A percentile compares a stretch with the other conserved stretches of the same genome.
Conservation (phyloP, 1,140 invertebrate species). For the Drosophila sproati region DNA sequence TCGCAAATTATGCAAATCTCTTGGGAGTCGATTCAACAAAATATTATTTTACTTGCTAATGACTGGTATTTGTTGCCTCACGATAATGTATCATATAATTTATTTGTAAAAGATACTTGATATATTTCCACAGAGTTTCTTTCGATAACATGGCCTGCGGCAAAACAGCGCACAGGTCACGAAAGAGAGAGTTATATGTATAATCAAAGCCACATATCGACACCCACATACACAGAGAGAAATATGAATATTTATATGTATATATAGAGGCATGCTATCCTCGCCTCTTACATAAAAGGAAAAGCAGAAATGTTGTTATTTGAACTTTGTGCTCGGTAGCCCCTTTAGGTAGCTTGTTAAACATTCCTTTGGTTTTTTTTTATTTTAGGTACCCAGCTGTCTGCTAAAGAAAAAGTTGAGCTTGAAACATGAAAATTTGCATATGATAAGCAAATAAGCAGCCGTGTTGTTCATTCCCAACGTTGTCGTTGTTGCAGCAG, state of each 20-base stretch:
- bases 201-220: constrained; percentile 54
- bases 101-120: constrained; percentile 31
- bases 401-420: constrained; percentile 64
- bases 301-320: constrained; percentile 78
- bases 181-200: constrained; percentile 44
- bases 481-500: constrained; percentile 37
- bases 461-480: constrained; percentile 34
- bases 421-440: constrained; percentile 79
- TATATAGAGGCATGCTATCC: constrained; percentile 31
- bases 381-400: constrained; percentile 13
- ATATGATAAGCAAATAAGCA: constrained; percentile 83
- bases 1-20: constrained; percentile 34
- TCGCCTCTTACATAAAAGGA: constrained; percentile 55
- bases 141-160: constrained; percentile 22
- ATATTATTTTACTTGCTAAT: constrained; percentile 15
- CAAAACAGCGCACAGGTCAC: constrained; percentile 5
- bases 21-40: neutral
- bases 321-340: constrained; percentile 71
- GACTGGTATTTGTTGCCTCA: constrained; percentile 2
- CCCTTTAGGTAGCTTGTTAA: constrained; percentile 78
- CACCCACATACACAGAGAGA: constrained; percentile 16
- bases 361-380: constrained; percentile 66
- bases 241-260: constrained; percentile 11
- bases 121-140: constrained; percentile 18
- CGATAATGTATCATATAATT: constrained; percentile 7